Conservation (phyloP, 1,140 invertebrate species). For the Leptonema lineaticorne region DNA sequence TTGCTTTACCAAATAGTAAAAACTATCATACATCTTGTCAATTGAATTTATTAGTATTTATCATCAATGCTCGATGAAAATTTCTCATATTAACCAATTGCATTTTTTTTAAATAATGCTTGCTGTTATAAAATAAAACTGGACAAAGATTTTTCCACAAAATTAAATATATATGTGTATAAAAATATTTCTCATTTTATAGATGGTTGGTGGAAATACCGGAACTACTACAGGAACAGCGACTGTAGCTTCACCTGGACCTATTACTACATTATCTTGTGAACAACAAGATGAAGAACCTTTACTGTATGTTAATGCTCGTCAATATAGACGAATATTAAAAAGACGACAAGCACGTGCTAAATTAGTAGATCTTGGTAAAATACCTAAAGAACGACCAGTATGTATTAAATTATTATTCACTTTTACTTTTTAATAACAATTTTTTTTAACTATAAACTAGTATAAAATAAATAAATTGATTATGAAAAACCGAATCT, state of each 20-base stretch:
- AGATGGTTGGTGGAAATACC: constrained; percentile 68
- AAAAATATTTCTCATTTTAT: neutral
- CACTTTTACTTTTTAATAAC: too few species aligned
- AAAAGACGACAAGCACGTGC: constrained; percentile 87
- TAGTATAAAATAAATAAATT: too few species aligned
- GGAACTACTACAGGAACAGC: constrained; percentile 43
- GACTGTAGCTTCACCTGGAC: constrained; percentile 34
- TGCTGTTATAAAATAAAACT: constrained; percentile 29
- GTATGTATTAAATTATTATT: constrained; percentile 55
- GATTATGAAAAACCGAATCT: too few species aligned
- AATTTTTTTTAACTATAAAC: too few species aligned
- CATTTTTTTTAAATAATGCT: neutral
- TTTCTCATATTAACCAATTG: neutral
- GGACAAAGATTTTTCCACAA: too few species aligned
- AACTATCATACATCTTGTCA: too few species aligned
- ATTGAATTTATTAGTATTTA: too few species aligned
- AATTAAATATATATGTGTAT: too few species aligned
- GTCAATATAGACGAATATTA: constrained; percentile 92
- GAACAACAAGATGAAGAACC: constrained; percentile 86
- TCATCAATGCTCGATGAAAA: too few species aligned
- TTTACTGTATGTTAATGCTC: constrained; percentile 97
- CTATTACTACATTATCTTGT: constrained; percentile 60
- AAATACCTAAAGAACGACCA: constrained; percentile 94
- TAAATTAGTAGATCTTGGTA: constrained; percentile 87
- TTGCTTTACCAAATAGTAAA: too few species aligned